These are phyloP conservation scores for Dysidea cf. avara DNA, from an alignment of 37 sponge, comb jelly and placozoan genomes.

Conservation along the genomic window DNA sequence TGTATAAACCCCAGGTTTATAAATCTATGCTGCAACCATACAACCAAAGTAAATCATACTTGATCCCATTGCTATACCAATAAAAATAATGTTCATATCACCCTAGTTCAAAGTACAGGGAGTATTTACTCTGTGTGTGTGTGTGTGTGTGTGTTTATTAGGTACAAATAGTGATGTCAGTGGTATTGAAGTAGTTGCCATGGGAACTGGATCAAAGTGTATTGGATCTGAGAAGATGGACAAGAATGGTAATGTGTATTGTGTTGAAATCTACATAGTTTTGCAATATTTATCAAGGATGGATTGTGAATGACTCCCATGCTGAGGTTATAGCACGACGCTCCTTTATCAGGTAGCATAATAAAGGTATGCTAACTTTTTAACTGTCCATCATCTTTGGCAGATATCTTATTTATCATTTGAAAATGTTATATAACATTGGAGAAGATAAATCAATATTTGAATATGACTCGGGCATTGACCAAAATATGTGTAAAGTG, in stretches of 20 bases:
- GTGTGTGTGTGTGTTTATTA: too few species aligned
- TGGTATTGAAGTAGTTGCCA: constrained; percentile 56
- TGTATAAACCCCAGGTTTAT: too few species aligned
- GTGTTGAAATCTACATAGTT: not conserved
- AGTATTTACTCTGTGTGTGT: too few species aligned
- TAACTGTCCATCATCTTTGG: not conserved
- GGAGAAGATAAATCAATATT: constrained; percentile 19
- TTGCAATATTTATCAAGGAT: constrained; percentile 37
- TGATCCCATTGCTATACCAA: too few species aligned
- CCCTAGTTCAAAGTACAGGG: too few species aligned
- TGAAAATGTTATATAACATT: constrained; percentile 4
- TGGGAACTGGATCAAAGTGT: constrained; percentile 96
- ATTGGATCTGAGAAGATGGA: constrained; percentile 67
- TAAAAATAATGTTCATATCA: too few species aligned
- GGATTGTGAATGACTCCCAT: constrained; percentile 84
- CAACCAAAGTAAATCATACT: too few species aligned
- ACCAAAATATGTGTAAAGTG: not conserved
- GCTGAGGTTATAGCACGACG: constrained; percentile 83
- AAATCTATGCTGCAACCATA: too few species aligned
- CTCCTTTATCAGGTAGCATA: constrained; percentile 56
- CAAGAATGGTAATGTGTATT: constrained; percentile 38
- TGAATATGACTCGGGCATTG: not conserved
- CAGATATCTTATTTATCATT: constrained; percentile 58
- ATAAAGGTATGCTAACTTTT: not conserved
- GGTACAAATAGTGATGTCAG: too few species aligned